These are phyloP conservation scores for Clinocottus analis DNA, from an alignment of 2,113 vertebrate genomes.

Conservation along the genomic window DNA sequence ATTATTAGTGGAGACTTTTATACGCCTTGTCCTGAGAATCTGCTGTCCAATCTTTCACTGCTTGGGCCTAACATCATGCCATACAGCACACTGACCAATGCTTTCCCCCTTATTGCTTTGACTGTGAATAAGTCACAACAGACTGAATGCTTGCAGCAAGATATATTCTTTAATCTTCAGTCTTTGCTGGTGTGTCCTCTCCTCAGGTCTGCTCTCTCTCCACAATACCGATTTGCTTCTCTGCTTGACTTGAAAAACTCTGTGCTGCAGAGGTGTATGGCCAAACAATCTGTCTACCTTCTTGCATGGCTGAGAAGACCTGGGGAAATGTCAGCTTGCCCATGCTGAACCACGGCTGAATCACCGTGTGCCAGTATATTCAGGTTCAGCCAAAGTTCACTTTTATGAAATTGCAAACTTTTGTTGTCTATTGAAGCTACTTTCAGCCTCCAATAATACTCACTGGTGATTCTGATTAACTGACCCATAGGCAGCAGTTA, in stretches of 20 bases:
- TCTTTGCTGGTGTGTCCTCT: not conserved
- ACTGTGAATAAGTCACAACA: not conserved
- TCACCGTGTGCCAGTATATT: not conserved
- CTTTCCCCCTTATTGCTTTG: slow-evolving; percentile 10
- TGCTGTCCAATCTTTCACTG: not conserved
- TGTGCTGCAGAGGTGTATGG: slow-evolving; percentile 3
- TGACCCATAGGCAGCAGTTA: slow-evolving; percentile 15
- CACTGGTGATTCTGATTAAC: not conserved
- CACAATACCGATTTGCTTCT: not conserved
- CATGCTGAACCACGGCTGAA: slow-evolving; percentile 23
- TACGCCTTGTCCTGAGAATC: not conserved
- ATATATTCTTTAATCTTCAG: not conserved
- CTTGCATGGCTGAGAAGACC: slow-evolving; percentile 30
- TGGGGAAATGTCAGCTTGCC: slow-evolving; percentile 51
- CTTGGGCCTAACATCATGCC: not conserved
- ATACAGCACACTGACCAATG: not conserved
- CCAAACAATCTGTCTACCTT: slow-evolving; percentile 8
- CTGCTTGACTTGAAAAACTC: slow-evolving; percentile 1
- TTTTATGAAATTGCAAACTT: not conserved
- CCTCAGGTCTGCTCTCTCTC: not conserved
- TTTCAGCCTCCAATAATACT: slow-evolving; percentile 6
- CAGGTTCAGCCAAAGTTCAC: slow-evolving; percentile 12
- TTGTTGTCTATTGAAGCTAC: not conserved
- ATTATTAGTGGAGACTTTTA: not conserved
- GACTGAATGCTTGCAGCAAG: not conserved